Conservation (phyloP, 2,797 vertebrate genomes). For the Ctenopoma kingsleyae region DNA sequence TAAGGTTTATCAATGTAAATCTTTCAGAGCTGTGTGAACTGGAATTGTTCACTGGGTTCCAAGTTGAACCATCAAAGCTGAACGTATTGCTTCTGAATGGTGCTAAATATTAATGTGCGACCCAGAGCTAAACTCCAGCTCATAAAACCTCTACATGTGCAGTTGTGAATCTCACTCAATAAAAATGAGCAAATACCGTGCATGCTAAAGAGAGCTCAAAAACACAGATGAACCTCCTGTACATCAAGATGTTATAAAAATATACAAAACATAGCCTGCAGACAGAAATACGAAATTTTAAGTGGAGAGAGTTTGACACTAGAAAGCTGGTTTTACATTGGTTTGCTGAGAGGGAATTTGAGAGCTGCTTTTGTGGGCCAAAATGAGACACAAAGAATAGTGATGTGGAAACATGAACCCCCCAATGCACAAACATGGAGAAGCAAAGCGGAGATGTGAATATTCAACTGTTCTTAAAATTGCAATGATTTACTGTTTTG, state of each 20-base stretch:
- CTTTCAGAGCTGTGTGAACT: conserved; percentile 32
- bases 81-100: conserved; percentile 49
- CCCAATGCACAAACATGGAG: no score
- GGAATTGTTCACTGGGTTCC: conserved; percentile 32
- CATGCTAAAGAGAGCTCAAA: conserved; percentile 16
- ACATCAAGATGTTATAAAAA: conserved; percentile 5
- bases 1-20: conserved; percentile 28
- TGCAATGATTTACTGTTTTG: no score
- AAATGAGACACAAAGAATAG: neutral
- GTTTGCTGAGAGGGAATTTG: neutral
- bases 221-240: neutral
- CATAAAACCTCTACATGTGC: conserved; percentile 41
- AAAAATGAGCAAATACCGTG: conserved; percentile 31
- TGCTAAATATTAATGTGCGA: conserved; percentile 68
- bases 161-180: conserved; percentile 37
- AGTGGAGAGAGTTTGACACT: neutral
- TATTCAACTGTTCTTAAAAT: no score
- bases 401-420: neutral
- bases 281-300: no score
- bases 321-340: neutral
- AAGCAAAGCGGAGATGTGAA: no score
- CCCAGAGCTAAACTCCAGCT: conserved; percentile 55
- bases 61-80: conserved; percentile 50
- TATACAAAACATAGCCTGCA: neutral
- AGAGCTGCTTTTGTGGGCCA: neutral